Evolutionary conservation across 1,140 invertebrate species (phyloP).

Genomic region (Brachionus koreanus): DNA sequence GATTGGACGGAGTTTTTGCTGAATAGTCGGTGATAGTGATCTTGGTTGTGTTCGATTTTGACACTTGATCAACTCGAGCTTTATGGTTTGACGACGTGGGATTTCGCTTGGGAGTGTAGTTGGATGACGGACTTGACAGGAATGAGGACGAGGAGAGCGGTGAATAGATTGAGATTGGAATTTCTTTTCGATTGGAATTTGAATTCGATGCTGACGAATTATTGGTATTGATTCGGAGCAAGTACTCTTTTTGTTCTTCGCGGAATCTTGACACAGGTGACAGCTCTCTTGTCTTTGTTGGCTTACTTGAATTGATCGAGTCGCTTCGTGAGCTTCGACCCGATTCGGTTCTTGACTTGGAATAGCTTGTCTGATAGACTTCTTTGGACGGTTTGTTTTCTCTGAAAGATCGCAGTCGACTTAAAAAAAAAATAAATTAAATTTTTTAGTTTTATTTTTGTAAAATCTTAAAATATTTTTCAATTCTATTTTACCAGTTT

Average conservation of each 20-base stretch:
- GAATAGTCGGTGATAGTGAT: slow-evolving; percentile 30
- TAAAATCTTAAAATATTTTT: neutral
- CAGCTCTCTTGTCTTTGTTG: slow-evolving; percentile 7
- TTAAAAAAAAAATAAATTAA: neutral
- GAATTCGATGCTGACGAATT: slow-evolving; percentile 25
- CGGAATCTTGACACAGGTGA: slow-evolving; percentile 24
- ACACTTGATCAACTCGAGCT: slow-evolving; percentile 25
- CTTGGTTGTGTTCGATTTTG: slow-evolving; percentile 21
- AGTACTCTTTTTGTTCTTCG: slow-evolving; percentile 22
- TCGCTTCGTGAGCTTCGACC: neutral
- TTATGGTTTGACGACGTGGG: neutral
- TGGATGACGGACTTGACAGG: neutral
- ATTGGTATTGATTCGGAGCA: slow-evolving; percentile 5
- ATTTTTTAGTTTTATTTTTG: neutral
- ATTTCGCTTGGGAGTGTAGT: neutral
- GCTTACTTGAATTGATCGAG: neutral
- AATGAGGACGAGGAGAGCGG: slow-evolving; percentile 13
- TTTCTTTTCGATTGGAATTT: slow-evolving; percentile 40
- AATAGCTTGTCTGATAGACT: neutral
- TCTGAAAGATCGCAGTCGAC: neutral
- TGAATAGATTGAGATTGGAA: slow-evolving; percentile 30
- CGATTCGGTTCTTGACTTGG: neutral
- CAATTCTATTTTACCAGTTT: neutral
- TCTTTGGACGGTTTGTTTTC: slow-evolving; percentile 3
- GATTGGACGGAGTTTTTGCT: slow-evolving; percentile 37